A percentile compares a stretch with the other conserved stretches of the same genome.
These are phyloP conservation scores for Jacana jacana DNA, from an alignment of 2,113 vertebrate genomes.

Conservation along the genomic window DNA sequence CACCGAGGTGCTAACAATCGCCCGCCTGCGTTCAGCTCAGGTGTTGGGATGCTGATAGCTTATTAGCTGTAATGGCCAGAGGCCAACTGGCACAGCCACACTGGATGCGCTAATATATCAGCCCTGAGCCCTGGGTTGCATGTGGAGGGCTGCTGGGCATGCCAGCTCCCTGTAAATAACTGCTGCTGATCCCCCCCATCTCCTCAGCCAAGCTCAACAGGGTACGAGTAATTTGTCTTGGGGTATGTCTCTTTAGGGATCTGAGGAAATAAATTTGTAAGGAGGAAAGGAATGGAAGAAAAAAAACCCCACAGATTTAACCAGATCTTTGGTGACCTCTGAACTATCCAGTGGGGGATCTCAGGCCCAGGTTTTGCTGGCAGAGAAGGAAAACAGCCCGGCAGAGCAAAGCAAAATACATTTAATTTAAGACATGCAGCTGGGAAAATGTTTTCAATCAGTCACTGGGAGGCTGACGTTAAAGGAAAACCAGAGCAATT, in stretches of 20 bases:
- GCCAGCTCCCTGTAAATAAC: not conserved
- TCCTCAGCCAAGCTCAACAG: not conserved
- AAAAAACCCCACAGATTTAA: not conserved
- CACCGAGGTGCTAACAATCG: not conserved
- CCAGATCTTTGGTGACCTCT: not conserved
- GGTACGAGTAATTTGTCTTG: not conserved
- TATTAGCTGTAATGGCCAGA: not conserved
- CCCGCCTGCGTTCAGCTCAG: not conserved
- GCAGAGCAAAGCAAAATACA: constrained; percentile 11
- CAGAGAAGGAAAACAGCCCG: not conserved
- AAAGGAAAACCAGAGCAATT: not conserved
- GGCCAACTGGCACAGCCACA: not conserved
- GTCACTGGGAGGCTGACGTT: not conserved
- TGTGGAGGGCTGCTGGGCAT: not conserved
- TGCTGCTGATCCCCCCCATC: not conserved
- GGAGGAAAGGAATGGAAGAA: not conserved
- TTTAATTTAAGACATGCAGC: constrained; percentile 31
- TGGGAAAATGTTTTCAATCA: constrained; percentile 33
- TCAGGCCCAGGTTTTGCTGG: not conserved
- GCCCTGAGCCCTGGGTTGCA: not conserved
- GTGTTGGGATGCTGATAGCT: not conserved
- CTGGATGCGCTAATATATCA: not conserved
- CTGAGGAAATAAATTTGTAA: not conserved
- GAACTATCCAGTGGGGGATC: not conserved
- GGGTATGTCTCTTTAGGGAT: not conserved